These are phyloP conservation scores for Mythimna lalbum DNA, from an alignment of 2,888 invertebrate genomes.

Conservation along the genomic window DNA sequence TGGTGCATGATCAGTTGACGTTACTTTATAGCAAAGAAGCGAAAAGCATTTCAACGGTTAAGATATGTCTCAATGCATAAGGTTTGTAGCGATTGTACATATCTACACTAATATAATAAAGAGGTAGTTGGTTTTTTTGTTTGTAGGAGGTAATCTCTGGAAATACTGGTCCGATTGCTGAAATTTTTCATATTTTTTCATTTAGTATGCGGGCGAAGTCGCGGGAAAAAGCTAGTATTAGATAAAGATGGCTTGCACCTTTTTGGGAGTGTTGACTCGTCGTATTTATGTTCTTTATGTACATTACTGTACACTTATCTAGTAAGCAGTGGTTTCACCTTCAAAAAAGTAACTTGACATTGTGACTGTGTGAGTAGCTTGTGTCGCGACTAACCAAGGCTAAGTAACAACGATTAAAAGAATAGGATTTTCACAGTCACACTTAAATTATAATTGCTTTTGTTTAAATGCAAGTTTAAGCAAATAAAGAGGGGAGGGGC, in stretches of 20 bases:
- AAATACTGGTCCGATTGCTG: no score
- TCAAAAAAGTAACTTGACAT: slow-evolving; percentile 15
- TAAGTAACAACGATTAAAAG: slow-evolving; percentile 12
- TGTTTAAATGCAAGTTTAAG: not conserved
- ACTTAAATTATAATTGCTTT: not conserved
- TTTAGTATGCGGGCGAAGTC: no score
- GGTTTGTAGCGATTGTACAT: not conserved
- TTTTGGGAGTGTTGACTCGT: not conserved
- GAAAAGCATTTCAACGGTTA: not conserved
- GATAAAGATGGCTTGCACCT: no score
- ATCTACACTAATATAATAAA: no score
- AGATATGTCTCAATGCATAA: not conserved
- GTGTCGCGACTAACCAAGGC: slow-evolving; percentile 8
- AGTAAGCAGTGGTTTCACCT: not conserved
- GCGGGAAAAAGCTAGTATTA: no score
- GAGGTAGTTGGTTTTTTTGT: no score
- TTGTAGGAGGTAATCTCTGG: no score
- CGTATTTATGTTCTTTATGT: slow-evolving; percentile 11
- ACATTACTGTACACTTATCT: slow-evolving; percentile 5
- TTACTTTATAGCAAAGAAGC: not conserved
- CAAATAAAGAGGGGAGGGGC: not conserved
- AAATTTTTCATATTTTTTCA: no score
- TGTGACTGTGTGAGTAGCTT: slow-evolving; percentile 14
- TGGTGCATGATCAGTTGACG: not conserved
- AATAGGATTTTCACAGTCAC: slow-evolving; percentile 4